These are phyloP conservation scores for Ariolimax columbianus DNA, from an alignment of 2,888 invertebrate species.

Conservation along the genomic window DNA sequence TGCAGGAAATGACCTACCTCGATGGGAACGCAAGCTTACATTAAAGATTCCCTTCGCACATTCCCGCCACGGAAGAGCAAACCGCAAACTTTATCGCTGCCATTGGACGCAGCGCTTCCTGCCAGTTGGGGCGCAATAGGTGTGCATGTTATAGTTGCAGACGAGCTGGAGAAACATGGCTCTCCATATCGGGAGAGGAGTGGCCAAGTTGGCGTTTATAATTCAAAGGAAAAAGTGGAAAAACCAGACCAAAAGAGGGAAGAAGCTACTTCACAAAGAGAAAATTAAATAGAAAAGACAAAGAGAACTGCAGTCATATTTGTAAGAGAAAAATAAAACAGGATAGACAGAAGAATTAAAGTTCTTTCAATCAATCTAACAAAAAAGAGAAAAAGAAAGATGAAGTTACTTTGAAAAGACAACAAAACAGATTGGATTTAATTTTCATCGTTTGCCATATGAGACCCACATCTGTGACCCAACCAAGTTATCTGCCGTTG, in stretches of 20 bases:
- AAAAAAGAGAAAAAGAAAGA: no score
- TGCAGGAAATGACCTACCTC: constrained; percentile 22
- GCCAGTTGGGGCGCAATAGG: constrained; percentile 68
- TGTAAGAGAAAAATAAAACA: no score
- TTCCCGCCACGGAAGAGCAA: constrained; percentile 18
- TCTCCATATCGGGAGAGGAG: constrained; percentile 8
- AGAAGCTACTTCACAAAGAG: not conserved
- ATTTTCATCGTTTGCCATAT: no score
- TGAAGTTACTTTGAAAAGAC: no score
- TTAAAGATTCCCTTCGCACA: constrained; percentile 20
- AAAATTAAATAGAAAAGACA: no score
- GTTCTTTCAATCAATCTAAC: no score
- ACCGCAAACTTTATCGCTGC: constrained; percentile 25
- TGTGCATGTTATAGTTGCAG: not conserved
- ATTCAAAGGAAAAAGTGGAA: not conserved
- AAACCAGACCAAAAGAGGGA: not conserved
- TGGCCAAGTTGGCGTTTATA: not conserved
- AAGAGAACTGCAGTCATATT: no score
- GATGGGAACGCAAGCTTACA: constrained; percentile 17
- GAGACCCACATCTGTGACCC: no score
- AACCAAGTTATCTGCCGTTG: no score
- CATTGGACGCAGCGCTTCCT: constrained; percentile 19
- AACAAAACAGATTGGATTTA: no score
- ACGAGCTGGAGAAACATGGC: not conserved
- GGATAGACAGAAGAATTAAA: no score